Evolutionary conservation across 2,113 vertebrate genomes (phyloP).

Genomic region (Oophaga pumilio): DNA sequence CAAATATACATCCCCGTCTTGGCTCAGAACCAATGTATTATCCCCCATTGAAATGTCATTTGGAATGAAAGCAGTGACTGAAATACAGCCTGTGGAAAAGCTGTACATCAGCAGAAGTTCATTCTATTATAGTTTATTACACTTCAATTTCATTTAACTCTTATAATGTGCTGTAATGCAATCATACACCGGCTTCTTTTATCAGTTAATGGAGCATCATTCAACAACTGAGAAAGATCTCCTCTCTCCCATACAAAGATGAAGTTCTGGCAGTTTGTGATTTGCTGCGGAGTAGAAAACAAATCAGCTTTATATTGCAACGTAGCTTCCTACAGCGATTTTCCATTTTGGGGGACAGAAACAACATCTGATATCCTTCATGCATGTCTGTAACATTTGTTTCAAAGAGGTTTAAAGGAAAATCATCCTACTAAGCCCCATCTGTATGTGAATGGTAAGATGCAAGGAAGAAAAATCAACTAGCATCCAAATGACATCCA

Average conservation of each 20-base stretch:
- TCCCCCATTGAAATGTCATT: slow-evolving; percentile 13
- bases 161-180: background rate
- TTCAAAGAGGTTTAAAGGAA: background rate
- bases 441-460: slow-evolving; percentile 29
- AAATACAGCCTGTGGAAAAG: background rate
- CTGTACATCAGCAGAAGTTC: background rate
- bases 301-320: background rate
- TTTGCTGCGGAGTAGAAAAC: slow-evolving; percentile 14
- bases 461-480: slow-evolving; percentile 29
- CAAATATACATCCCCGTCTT: slow-evolving; percentile 17
- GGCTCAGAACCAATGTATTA: background rate
- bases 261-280: slow-evolving; percentile 2
- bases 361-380: slow-evolving; percentile 47
- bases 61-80: background rate
- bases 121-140: background rate
- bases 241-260: background rate
- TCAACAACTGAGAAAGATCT: background rate
- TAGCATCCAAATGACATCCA: background rate
- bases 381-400: slow-evolving; percentile 46
- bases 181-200: background rate
- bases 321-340: slow-evolving; percentile 35
- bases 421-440: slow-evolving; percentile 15
- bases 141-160: background rate
- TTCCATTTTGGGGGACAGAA: slow-evolving; percentile 25
- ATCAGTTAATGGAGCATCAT: background rate